Base-by-base conservation (phyloP, 2,888 invertebrate genomes). In the Sesamia inferens region DNA sequence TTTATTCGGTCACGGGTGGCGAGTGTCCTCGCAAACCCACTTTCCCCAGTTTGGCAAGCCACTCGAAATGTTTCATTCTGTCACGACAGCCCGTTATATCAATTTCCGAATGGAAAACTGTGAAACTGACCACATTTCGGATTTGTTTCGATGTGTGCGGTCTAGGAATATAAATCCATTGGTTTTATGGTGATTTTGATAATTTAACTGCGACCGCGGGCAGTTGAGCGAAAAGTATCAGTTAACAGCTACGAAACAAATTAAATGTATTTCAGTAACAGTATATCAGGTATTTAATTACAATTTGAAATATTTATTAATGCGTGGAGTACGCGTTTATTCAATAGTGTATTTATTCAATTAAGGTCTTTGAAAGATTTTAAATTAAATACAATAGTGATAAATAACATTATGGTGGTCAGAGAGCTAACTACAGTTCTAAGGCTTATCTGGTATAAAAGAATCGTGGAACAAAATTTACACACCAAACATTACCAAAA, bases 41-140 rank as follows among this genome's bases (percentile, higher is more conserved):
- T 94, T 93, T 93, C 92, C 88, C 91, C 86, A 74, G 84, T 92
- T 92, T 90, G 89, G 90, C 90, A 91, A 91, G 86, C 87, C 79
- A 82, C 81, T 87, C 79, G 80, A 85, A 87, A 87, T 87, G 81
- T 88, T 89, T 89, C 86, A 88, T 85, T 88, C 85, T 84, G 88
- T 87, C 88, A 87, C 85, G 87, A 89, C 81, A 79, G 81, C 79
- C 83, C 76, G 84, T 86, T 85, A 81, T 85, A 80, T 85, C 79
- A 78, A 85, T 85, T 87, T 84, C 76, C 82, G 84, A 88, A 87
- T 86, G 78, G 85, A 87, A 87, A 86, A 87, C 83, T 83, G 81
- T 80, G 79, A 76, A 69, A 73, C 72, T 69, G 66, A 85, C 86
- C 85, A 81, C 78, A 86, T 68, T 79, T 77, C 42, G 42, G 44